Base-by-base conservation (phyloP, 2,888 invertebrate species). In the Leptura quadrifasciata region DNA sequence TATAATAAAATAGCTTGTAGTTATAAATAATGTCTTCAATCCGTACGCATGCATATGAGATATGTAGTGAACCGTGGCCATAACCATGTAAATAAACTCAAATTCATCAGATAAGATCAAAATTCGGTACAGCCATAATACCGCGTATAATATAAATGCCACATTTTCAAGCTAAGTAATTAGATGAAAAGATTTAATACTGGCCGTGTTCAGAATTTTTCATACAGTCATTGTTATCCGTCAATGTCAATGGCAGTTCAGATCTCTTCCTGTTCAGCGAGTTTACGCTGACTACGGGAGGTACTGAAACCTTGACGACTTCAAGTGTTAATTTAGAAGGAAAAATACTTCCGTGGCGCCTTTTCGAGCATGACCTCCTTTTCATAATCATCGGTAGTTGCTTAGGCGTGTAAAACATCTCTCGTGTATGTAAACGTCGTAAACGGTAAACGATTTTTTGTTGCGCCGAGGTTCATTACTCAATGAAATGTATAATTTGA, bases 271-370 rank as follows among this genome's bases (percentile, higher is more conserved):
- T 82, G 82, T 71, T 82, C 69, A 72, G 70, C 80, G 74, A 71
- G 79, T 79, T 79, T 20, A 21, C 68, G 76, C 68, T 60, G 67
- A 67, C 72, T 68, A 79, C 77, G 70, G 76, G 75, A 78, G 80
- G 73, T 73, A 74, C 69, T 63, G 78, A 69, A 79, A 81, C 81
- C 82, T 82, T 81, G 82, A 81, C 79, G 77, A 78, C 74, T 78
- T 75, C 72, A 72, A 81, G 79, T 76, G 80, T 79, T 80, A 80
- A 80, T 80, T 81, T 79, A 78, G 77, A 76, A 75, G 73, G 78
- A 78, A 82, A 81, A 82, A 82, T 79, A 82, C 82, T 83, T 83
- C 82, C 83, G 79, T 80, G 82, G 83, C 82, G 82, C 82, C 83
- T 80, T 81, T 77, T 81, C 78, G 70, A 83, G 80, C 77, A 75